Conservation (phyloP, 2,888 invertebrate species). For the Stenurella melanura region DNA sequence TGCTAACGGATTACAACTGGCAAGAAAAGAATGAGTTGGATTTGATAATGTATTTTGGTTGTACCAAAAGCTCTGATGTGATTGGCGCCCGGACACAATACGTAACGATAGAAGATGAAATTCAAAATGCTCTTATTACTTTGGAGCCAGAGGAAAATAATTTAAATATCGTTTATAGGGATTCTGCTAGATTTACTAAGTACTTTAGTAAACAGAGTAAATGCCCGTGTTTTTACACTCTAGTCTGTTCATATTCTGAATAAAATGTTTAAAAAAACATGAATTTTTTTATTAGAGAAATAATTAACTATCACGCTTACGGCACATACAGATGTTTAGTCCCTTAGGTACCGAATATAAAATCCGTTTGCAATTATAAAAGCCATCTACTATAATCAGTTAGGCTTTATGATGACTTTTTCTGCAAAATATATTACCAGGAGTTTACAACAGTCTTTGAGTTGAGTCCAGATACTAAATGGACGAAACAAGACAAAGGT, state of each 20-base stretch:
- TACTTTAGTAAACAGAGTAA: conserved; percentile 69
- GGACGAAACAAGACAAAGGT: too few species aligned
- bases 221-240: conserved; percentile 66
- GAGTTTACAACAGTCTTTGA: too few species aligned
- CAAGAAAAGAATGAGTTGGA: conserved; percentile 69
- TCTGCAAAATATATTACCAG: too few species aligned
- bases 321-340: too few species aligned
- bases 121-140: conserved; percentile 73
- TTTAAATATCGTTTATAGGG: conserved; percentile 80
- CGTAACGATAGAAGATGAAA: conserved; percentile 68
- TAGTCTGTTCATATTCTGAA: conserved; percentile 70
- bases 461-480: too few species aligned
- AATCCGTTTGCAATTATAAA: too few species aligned
- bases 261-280: conserved; percentile 57
- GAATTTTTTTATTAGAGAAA: not conserved
- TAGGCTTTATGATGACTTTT: too few species aligned
- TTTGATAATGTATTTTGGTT: conserved; percentile 68
- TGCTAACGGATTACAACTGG: conserved; percentile 70
- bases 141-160: conserved; percentile 81
- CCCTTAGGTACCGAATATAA: too few species aligned
- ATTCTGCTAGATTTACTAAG: conserved; percentile 74
- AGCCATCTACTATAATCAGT: too few species aligned
- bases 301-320: not conserved
- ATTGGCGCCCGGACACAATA: conserved; percentile 70
- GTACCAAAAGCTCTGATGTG: conserved; percentile 59